phyloP scores from a whole-genome alignment of 2,113 vertebrate genomes.

The Panthera leo region DNA sequence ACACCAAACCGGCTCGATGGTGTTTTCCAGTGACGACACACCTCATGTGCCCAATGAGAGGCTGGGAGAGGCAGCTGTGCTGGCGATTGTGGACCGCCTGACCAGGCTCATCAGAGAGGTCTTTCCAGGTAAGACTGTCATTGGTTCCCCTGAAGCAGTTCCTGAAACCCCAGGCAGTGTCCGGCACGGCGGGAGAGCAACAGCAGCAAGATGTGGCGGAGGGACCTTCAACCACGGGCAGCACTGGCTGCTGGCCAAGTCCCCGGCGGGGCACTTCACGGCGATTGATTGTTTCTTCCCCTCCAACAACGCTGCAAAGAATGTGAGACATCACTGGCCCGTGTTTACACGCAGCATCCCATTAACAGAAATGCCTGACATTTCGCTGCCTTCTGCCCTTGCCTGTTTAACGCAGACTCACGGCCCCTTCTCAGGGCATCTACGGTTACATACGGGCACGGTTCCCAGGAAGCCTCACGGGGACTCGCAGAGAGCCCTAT shows the following conservation, averaged over 20 bases:
- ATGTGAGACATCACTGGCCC: rapidly evolving
- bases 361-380: neutral
- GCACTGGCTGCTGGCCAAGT: rapidly evolving
- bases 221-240: rapidly evolving
- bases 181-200: neutral
- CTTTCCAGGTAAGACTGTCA: constrained; percentile 90
- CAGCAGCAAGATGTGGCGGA: neutral
- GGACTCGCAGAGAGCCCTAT: neutral
- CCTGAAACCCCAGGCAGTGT: neutral
- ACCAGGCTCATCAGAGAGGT: constrained; percentile 87
- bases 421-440: neutral
- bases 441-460: rapidly evolving
- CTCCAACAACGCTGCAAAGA: neutral
- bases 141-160: rapidly evolving
- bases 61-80: constrained; percentile 89
- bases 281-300: neutral
- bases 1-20: neutral
- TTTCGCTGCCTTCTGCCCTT: neutral
- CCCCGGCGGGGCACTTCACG: neutral
- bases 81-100: constrained; percentile 89
- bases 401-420: neutral
- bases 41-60: constrained; percentile 92
- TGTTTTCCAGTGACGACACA: constrained; percentile 92
- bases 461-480: rapidly evolving
- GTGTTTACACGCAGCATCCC: neutral